Evolutionary conservation across 1,140 invertebrate genomes (phyloP), one percentile per base, ranked within the genome.

Genomic region (Lepidurus couesii): DNA sequence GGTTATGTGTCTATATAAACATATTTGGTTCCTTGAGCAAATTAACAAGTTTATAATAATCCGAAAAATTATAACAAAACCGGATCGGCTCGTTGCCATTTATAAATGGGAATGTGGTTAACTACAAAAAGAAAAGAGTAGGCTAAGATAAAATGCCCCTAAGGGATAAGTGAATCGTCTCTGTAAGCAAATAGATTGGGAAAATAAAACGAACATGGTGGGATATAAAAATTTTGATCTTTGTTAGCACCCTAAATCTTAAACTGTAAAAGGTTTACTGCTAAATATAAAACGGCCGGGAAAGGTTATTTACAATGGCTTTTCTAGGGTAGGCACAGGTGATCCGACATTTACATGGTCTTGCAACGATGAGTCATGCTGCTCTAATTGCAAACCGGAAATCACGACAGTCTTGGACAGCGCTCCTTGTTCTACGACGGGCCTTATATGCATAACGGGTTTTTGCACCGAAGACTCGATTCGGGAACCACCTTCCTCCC

Each of bases 341-440:
- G 77, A 78, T 24, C 74, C 77, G 24, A 45, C 73, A 74, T 47
- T 34, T 10, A 44, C 74, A 74, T 24, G 9, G 24, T 44, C 74
- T 65, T 65, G 44, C 42, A 43, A 65, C 21, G 74, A 47, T 9
- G 45, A 44, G 65, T 74, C 74, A 26, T 24, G 42, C 44, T 75
- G 78, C 9, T 79, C 78, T n/a, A 79, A 45, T 34, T 73, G 65
- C 73, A 79, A 75, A 34, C 78, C 75, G 73, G 78, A 79, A 45
- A 79, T 79, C 43, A 79, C 75, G 34, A 79, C 78, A 13, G 78
- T 79, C 10, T 75, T 73, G 73, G 78, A 79, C 42, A 79, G 73
- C 24, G 78, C 78, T 44, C 78, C 78, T 75, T 79, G 73, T 21
- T 75, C 75, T 34, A 79, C 42, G 24, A 75, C 78, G 13, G 78